A percentile compares a stretch with the other conserved stretches of the same genome.
phyloP scores from a whole-genome alignment of 2,113 vertebrate species.

The Serilophus lunatus region DNA sequence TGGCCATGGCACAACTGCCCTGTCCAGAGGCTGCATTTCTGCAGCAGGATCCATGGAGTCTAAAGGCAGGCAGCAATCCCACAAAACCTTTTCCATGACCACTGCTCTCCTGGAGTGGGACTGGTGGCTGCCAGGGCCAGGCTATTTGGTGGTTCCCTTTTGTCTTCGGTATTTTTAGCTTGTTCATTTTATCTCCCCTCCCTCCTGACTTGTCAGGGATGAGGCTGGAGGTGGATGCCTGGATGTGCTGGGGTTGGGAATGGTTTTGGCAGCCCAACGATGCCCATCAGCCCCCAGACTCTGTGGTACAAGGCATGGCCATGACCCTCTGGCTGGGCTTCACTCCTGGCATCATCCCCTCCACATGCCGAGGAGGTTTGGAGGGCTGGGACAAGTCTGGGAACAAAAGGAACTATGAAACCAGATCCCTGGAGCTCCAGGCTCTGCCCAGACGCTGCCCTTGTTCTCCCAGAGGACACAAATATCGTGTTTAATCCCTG shows the following conservation, averaged over 20 bases:
- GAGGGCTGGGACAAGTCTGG: neutral
- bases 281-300: neutral
- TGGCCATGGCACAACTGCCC: neutral
- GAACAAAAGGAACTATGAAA: conserved; percentile 17
- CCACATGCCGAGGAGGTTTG: neutral
- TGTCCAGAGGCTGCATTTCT: neutral
- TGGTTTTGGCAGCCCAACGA: neutral
- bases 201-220: neutral
- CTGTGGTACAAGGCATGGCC: neutral
- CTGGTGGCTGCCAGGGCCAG: rapidly evolving
- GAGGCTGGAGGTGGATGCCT: neutral
- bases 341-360: neutral
- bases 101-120: rapidly evolving
- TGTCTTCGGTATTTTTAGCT: conserved; percentile 46
- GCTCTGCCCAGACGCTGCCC: neutral
- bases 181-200: neutral
- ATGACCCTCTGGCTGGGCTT: neutral
- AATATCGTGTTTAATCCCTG: neutral
- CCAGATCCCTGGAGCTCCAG: neutral
- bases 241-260: neutral
- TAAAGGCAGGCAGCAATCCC: neutral
- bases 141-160: neutral
- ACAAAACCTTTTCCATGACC: neutral
- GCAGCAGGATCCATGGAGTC: neutral
- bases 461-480: neutral